phyloP scores from a whole-genome alignment of 2,888 invertebrate species.

The Pediacus dermestoides region DNA sequence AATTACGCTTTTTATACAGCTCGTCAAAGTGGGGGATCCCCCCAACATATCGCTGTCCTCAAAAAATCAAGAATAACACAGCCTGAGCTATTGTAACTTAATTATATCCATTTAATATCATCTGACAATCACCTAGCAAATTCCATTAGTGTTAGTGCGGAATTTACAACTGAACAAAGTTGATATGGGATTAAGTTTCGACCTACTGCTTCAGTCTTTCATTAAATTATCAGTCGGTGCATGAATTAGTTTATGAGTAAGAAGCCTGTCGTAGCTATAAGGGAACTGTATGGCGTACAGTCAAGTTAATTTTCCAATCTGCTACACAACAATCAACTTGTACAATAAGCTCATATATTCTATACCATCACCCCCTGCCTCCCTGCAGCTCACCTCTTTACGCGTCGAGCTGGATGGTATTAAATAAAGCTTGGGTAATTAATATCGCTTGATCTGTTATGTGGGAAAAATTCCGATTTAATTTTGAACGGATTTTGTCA shows the following conservation, averaged over 20 bases:
- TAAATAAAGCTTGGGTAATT: too few relatives aligned
- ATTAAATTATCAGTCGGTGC: slow-evolving; percentile 19
- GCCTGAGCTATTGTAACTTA: too few relatives aligned
- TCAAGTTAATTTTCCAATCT: slow-evolving; percentile 47
- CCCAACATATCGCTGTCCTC: slow-evolving; percentile 7
- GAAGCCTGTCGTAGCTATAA: slow-evolving; percentile 23
- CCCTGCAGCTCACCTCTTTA: too few relatives aligned
- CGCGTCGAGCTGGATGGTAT: too few relatives aligned
- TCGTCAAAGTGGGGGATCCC: slow-evolving; percentile 3
- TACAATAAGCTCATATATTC: slow-evolving; percentile 44
- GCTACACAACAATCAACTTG: slow-evolving; percentile 45
- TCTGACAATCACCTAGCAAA: slow-evolving; percentile 22
- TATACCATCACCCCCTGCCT: too few relatives aligned
- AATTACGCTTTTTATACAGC: slow-evolving; percentile 4
- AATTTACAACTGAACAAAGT: slow-evolving; percentile 19
- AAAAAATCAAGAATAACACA: too few relatives aligned
- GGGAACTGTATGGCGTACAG: slow-evolving; percentile 17
- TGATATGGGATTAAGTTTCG: slow-evolving; percentile 22
- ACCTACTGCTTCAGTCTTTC: slow-evolving; percentile 18
- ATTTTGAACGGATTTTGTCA: too few relatives aligned
- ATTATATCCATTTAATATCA: slow-evolving; percentile 18
- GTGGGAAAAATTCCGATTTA: too few relatives aligned
- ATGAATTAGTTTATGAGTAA: slow-evolving; percentile 14
- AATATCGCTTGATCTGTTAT: too few relatives aligned
- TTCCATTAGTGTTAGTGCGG: slow-evolving; percentile 19